A percentile compares a stretch with the other conserved stretches of the same genome.
Conservation (phyloP, 2,797 vertebrate genomes). For the Balearica regulorum region DNA sequence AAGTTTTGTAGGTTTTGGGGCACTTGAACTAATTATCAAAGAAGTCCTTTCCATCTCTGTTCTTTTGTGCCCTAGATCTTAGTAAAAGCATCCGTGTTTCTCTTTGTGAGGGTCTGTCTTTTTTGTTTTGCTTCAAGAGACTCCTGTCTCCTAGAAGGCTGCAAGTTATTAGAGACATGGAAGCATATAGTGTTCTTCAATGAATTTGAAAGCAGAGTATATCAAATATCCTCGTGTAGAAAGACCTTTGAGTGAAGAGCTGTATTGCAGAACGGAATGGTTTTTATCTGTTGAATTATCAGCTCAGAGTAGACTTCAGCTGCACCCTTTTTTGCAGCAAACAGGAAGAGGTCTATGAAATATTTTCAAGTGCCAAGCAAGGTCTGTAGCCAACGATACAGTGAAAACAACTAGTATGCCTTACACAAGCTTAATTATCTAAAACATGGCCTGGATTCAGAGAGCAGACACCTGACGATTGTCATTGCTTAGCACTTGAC, state of each 20-base stretch:
- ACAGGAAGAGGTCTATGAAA: conserved; percentile 27
- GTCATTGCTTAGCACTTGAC: conserved; percentile 16
- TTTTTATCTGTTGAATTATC: conserved; percentile 43
- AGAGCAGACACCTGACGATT: background rate
- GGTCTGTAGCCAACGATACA: background rate
- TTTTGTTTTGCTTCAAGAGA: conserved; percentile 52
- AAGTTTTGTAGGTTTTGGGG: conserved; percentile 25
- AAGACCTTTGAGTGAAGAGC: conserved; percentile 30
- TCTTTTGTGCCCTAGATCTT: conserved; percentile 29
- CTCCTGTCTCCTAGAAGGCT: conserved; percentile 22
- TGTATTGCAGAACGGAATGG: background rate
- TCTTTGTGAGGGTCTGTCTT: conserved; percentile 32
- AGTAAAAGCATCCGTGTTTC: background rate
- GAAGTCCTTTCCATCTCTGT: conserved; percentile 8
- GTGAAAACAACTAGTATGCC: background rate
- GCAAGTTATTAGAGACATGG: conserved; percentile 33
- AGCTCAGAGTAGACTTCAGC: conserved; percentile 17
- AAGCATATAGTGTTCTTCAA: conserved; percentile 31
- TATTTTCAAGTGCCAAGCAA: background rate
- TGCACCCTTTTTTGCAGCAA: conserved; percentile 4
- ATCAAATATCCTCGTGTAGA: conserved; percentile 35
- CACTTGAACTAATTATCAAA: conserved; percentile 50
- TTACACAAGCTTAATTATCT: background rate
- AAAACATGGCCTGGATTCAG: conserved; percentile 7
- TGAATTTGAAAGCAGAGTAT: conserved; percentile 50